Evolutionary conservation across 1,140 invertebrate species (phyloP), one percentile per base, ranked within the genome.

Genomic region (Apis laboriosa): DNA sequence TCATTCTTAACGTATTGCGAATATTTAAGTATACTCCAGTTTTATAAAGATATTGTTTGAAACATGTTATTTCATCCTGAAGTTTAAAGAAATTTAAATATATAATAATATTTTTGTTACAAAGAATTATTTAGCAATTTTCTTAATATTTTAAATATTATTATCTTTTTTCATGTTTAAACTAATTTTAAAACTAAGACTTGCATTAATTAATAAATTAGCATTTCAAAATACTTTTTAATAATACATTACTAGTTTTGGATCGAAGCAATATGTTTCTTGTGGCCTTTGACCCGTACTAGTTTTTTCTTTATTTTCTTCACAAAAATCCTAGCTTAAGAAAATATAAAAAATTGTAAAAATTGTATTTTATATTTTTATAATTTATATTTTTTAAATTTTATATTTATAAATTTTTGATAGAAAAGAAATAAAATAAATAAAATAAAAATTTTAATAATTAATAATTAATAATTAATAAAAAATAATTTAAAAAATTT

Each of bases 11-110:
- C 1, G 77, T 88, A 12, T 73, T 85, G 15, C 85, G 82, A 61
- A 92, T 24, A 3, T 79, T 17, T 8, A 87, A 53, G 19, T 92
- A 91, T 21, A 71, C n/a, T 21, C 90, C 90, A n/a, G 79, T 90
- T 64, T 89, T 90, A 51, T 91, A 89, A 17, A 92, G 77, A 79
- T 89, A 90, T 72, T 92, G 90, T 24, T 72, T 86, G 66, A 92
- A 92, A 19, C 89, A 88, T 55, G 77, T 83, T 12, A 92, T 66
- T 19, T 92, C 90, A 21, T 91, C 91, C 91, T 92, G 58, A 86
- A 84, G 5, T 43, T 43, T 43, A 43, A 43, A 43, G 34, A 43
- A 43, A 43, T 43, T 43, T 43, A 43, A 43, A 43, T 43, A 43
- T 43, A 43, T 43, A 43, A 43, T 43, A 43, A 43, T 43, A 43